Evolutionary conservation across 2,888 invertebrate species (phyloP).

Genomic region (Neoscelio sp.): DNA sequence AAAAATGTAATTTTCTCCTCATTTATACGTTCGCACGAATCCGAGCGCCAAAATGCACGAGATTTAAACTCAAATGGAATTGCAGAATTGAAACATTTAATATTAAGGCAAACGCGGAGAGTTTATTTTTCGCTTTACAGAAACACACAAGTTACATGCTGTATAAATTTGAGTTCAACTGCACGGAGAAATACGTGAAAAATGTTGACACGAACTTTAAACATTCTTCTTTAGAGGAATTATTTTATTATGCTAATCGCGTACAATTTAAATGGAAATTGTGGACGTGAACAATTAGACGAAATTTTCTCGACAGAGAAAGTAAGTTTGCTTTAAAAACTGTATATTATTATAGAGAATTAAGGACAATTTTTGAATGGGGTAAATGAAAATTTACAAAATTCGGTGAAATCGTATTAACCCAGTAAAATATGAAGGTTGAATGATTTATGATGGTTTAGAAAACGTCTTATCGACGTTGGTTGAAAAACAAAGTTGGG

Average conservation of each 20-base stretch:
- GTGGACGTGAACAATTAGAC: conserved; percentile 34
- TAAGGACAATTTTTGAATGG: conserved; percentile 14
- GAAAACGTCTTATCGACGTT: conserved; percentile 43
- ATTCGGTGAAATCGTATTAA: too few species aligned
- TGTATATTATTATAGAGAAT: not conserved
- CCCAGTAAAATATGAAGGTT: too few species aligned
- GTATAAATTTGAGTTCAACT: conserved; percentile 23
- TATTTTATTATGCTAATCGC: conserved; percentile 58
- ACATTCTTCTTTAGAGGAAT: conserved; percentile 39
- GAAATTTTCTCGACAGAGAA: conserved; percentile 23
- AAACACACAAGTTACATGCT: conserved; percentile 24
- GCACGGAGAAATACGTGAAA: conserved; percentile 16
- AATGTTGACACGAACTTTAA: conserved; percentile 46
- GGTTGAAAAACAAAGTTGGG: conserved; percentile 39
- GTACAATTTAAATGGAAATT: conserved; percentile 44
- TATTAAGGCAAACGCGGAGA: conserved; percentile 34
- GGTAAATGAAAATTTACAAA: not conserved
- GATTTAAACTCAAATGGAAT: conserved; percentile 47
- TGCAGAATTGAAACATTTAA: conserved; percentile 59
- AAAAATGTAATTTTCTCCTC: conserved; percentile 73
- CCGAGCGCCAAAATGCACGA: conserved; percentile 23
- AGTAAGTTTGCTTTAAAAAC: conserved; percentile 13
- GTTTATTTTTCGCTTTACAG: conserved; percentile 48
- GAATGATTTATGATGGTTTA: conserved; percentile 11
- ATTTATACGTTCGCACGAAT: conserved; percentile 42